Percentiles rank a stretch among this genome's conserved stretches.
Evolutionary conservation across 2,797 vertebrate species (phyloP).

Genomic region (Numenius phaeopus): DNA sequence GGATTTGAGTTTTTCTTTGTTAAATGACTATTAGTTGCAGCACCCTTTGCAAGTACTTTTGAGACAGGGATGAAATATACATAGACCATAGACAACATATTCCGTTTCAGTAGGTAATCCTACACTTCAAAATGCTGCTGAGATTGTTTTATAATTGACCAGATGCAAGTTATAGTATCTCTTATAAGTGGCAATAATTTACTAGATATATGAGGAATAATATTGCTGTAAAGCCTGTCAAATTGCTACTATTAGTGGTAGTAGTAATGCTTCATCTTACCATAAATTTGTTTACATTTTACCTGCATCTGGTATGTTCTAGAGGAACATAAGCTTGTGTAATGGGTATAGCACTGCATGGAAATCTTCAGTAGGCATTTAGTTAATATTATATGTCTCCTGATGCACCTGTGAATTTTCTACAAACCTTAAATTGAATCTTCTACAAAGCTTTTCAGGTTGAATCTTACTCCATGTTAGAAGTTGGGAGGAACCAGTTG

Average conservation of each 20-base stretch:
- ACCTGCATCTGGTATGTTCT: neutral
- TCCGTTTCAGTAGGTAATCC: neutral
- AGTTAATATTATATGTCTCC: neutral
- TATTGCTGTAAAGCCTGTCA: neutral
- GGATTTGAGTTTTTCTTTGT: neutral
- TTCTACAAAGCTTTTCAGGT: neutral
- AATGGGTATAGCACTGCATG: neutral
- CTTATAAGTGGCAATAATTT: neutral
- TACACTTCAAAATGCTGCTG: neutral
- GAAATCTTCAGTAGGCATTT: neutral
- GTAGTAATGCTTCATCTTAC: neutral
- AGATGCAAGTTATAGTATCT: neutral
- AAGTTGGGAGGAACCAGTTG: neutral
- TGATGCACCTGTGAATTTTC: neutral
- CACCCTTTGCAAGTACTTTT: neutral
- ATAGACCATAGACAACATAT: neutral
- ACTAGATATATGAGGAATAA: neutral
- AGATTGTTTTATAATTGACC: neutral
- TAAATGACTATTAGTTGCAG: neutral
- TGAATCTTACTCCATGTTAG: neutral
- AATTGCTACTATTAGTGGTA: neutral
- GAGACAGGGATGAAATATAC: neutral
- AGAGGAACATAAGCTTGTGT: neutral
- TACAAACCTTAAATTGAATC: neutral
- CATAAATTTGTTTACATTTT: neutral